Base-by-base conservation (phyloP, 2,888 invertebrate species). In the Drosophila diplacantha region DNA sequence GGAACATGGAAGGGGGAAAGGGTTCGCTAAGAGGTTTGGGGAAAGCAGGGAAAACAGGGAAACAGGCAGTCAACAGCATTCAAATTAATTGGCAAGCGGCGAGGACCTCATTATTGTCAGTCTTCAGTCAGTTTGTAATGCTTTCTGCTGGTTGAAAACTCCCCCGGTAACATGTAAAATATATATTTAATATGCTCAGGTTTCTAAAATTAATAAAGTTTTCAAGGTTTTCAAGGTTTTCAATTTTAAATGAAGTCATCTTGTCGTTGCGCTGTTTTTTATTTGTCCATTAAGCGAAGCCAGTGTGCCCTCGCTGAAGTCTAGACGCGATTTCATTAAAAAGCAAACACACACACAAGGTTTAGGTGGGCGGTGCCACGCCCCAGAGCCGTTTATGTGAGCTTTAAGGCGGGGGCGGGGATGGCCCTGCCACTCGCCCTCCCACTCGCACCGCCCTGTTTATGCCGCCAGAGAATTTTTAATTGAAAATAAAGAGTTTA, bases 401-500 rank as follows among this genome's bases (percentile, higher is more conserved):
- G 14, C 39, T 32, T 44, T 44, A 11, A 24, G 22, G 22, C 2
- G n/a, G 41, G 11, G 32, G 46, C 7, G n/a, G 34, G n/a, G 8
- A 34, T 34, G 4, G 8, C 24, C 7, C 24, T 7, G 7, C 24
- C 18, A 18, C 37, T 12, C 8, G 8, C 24, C 7, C 24, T 7
- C 24, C 24, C 18, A 18, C 37, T 12, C 37, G 8, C 35, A 38
- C 2, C 38, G 3, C 38, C 18, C 20, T 65, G 58, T 58, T 67
- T 58, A 39, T 67, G 65, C 31, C 52, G 29, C 37, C 52, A 16
- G 47, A 62, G 52, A 68, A 57, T 72, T 72, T 63, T 72, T 72
- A 72, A 72, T 72, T 72, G 73, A 72, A 73, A 72, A 73, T 72
- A 73, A 72, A 72, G 72, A 72, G 70, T 73, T 72, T 72, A 73